Base-by-base conservation (phyloP, 2,888 invertebrate species). In the Watsonalla cultraria region DNA sequence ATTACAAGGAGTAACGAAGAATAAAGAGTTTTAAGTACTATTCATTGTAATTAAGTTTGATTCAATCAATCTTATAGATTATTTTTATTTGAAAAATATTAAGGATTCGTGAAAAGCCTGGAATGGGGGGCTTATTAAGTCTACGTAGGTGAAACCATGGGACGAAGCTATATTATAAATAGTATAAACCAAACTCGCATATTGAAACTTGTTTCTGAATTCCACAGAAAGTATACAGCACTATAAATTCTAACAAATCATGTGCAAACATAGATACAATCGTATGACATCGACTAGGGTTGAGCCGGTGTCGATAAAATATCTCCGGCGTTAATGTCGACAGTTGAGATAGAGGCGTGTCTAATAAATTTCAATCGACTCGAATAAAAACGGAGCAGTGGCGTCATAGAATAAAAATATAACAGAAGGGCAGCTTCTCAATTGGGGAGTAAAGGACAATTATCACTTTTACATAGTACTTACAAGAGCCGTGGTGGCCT, bases 301-400 rank as follows among this genome's bases (percentile, higher is more conserved):
- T 49, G 49, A 37, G 49, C 15, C 56, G 52, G 46, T 57, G 60
- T 68, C 67, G 64, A 66, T 64, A 64, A 65, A 68, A 66, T 61
- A 61, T 55, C 59, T 51, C 24, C 39, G 51, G 60, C 56, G 62
- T 66, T 66, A 70, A 68, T 66, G 65, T 65, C 58, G 58, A 54
- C 62, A 53, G 59, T 60, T 60, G 54, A 64, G 65, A 66, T 57
- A 58, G 59, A 62, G 58, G 56, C 61, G 60, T 66, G 68, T 71
- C 72, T 70, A 71, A 73, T 72, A 69, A 72, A 75, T 74, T 72
- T 70, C 65, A 69, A 72, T 72, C 60, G 66, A 61, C 53, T 56
- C 59, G 62, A 68, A 70, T 66, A 67, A 70, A 72, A 70, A 66
- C 61, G 54, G 59, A 61, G 49, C 49, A 53, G 9, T 37, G 13